Percentiles rank a stretch among this genome's conserved stretches.
Conservation (phyloP, 2,888 invertebrate genomes). For the Drosophila neutralis region DNA sequence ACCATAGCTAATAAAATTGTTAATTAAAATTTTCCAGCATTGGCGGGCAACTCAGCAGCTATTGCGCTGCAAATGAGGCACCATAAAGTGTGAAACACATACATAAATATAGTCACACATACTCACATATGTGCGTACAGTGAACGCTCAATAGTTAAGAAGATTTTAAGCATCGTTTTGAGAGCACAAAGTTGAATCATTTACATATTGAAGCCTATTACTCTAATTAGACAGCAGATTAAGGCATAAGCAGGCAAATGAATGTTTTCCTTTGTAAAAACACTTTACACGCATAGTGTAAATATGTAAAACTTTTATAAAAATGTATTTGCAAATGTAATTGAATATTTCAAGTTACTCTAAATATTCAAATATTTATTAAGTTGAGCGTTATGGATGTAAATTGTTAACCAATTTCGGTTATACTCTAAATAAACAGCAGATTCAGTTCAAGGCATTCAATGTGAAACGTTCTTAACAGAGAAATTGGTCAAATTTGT, state of each 20-base stretch:
- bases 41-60: constrained; percentile 53
- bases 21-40: constrained; percentile 78
- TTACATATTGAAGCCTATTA: no score
- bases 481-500: not conserved
- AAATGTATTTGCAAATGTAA: not conserved
- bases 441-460: not conserved
- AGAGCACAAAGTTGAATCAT: no score
- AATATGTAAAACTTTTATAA: not conserved
- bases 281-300: no score
- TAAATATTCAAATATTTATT: not conserved
- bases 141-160: not conserved
- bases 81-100: constrained; percentile 42
- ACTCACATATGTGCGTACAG: not conserved
- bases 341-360: not conserved
- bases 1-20: constrained; percentile 78
- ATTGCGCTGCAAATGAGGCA: constrained; percentile 51
- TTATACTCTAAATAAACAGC: not conserved
- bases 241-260: no score
- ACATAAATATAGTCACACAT: not conserved
- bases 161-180: not conserved
- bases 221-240: no score
- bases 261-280: no score
- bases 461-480: not conserved
- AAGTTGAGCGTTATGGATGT: not conserved
- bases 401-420: not conserved